Percentiles rank a stretch among this genome's conserved stretches.
These are phyloP conservation scores for Ophion costatus DNA, from an alignment of 2,888 invertebrate species.

Conservation along the genomic window DNA sequence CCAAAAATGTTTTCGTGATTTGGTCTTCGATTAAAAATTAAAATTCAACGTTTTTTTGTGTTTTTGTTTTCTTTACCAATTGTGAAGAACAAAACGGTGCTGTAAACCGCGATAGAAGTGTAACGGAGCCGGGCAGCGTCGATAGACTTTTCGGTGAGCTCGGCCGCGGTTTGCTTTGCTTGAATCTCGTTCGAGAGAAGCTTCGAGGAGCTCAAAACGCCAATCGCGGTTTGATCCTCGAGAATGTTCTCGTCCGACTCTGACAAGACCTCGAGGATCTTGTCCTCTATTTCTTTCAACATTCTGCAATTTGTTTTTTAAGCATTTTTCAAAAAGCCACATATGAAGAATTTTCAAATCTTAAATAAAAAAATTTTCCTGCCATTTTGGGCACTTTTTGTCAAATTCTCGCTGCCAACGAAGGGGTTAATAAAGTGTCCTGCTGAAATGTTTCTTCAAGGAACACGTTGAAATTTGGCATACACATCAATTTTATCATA, in stretches of 20 bases:
- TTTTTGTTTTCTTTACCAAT: slow-evolving; percentile 86
- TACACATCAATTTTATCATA: slow-evolving; percentile 66
- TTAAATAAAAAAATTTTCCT: too few species aligned
- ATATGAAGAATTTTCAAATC: background rate
- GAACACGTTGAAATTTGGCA: too few species aligned
- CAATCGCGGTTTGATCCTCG: slow-evolving; percentile 96
- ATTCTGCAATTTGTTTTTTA: slow-evolving; percentile 83
- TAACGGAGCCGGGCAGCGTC: slow-evolving; percentile 94
- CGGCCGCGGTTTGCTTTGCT: slow-evolving; percentile 95
- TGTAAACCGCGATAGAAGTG: slow-evolving; percentile 94
- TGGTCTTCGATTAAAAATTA: too few species aligned
- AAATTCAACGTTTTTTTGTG: too few species aligned
- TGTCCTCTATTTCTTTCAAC: slow-evolving; percentile 95
- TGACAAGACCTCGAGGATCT: slow-evolving; percentile 92
- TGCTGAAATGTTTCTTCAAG: too few species aligned
- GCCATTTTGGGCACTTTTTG: too few species aligned
- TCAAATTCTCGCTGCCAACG: too few species aligned
- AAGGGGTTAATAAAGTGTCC: too few species aligned
- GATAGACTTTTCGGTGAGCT: slow-evolving; percentile 95
- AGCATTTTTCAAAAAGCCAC: background rate
- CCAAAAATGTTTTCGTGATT: too few species aligned
- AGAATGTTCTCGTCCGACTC: slow-evolving; percentile 91
- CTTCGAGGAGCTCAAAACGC: slow-evolving; percentile 94
- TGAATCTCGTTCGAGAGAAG: slow-evolving; percentile 94
- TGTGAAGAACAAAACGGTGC: slow-evolving; percentile 95